Evolutionary conservation across 2,888 invertebrate species (phyloP).

Genomic region (Chydorus sphaericus): DNA sequence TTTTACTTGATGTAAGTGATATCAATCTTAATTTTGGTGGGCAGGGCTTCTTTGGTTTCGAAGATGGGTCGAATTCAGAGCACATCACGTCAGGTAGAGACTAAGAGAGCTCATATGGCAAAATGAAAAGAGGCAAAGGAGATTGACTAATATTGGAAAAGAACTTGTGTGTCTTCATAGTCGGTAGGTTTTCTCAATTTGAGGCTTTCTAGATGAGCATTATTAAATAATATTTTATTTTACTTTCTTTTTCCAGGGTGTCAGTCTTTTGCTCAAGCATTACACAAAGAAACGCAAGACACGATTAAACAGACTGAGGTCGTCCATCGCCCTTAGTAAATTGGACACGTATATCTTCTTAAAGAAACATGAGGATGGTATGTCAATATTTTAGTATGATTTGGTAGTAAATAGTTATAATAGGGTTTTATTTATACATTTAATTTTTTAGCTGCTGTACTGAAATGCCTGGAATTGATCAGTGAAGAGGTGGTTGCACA

Average conservation of each 20-base stretch:
- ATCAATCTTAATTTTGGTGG: background rate
- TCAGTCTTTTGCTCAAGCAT: slow-evolving; percentile 56
- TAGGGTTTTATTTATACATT: slow-evolving; percentile 19
- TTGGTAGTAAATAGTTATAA: background rate
- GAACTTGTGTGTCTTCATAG: slow-evolving; percentile 87
- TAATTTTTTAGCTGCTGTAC: slow-evolving; percentile 16
- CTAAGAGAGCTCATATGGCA: slow-evolving; percentile 90
- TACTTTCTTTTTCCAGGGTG: slow-evolving; percentile 20
- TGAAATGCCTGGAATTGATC: slow-evolving; percentile 43
- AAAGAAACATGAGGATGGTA: slow-evolving; percentile 80
- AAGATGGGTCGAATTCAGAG: slow-evolving; percentile 93
- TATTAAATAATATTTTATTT: background rate
- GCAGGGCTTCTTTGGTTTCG: slow-evolving; percentile 67
- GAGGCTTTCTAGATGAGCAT: background rate
- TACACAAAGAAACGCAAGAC: slow-evolving; percentile 76
- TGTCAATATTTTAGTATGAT: slow-evolving; percentile 33
- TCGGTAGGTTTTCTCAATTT: slow-evolving; percentile 35
- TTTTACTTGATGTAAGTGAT: background rate
- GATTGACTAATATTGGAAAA: slow-evolving; percentile 98
- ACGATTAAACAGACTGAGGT: slow-evolving; percentile 81
- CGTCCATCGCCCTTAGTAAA: slow-evolving; percentile 69
- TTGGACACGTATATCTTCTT: slow-evolving; percentile 79
- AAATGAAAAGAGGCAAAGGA: slow-evolving; percentile 86
- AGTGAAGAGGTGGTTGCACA: slow-evolving; percentile 86
- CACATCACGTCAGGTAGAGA: slow-evolving; percentile 77